These are phyloP conservation scores for Frankliniella intonsa DNA, from an alignment of 2,888 invertebrate species.

Conservation along the genomic window DNA sequence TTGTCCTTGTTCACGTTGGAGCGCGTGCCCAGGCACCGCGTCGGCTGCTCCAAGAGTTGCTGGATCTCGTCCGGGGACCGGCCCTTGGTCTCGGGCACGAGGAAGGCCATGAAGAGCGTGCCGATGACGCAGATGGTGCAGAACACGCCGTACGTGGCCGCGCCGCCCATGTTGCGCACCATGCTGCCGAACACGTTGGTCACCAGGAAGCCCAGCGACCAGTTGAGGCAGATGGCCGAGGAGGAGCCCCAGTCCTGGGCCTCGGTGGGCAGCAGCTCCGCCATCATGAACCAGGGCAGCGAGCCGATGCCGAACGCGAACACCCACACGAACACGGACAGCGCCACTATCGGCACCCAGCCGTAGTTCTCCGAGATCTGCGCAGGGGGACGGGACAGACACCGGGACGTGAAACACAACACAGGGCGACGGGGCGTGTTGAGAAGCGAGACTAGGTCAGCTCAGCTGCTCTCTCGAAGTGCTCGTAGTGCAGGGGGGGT, in stretches of 20 bases:
- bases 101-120: constrained; percentile 35
- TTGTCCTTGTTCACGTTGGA: background rate
- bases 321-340: constrained; percentile 44
- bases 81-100: constrained; percentile 39
- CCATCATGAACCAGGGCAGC: constrained; percentile 41
- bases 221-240: constrained; percentile 45
- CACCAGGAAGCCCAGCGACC: constrained; percentile 44
- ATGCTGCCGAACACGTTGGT: constrained; percentile 38
- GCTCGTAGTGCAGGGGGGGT: too few relatives aligned
- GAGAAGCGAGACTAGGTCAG: too few relatives aligned
- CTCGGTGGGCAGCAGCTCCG: constrained; percentile 47
- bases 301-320: constrained; percentile 42
- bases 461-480: too few relatives aligned
- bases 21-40: background rate
- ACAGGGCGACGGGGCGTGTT: background rate
- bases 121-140: constrained; percentile 35
- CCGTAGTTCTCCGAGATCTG: constrained; percentile 33
- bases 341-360: constrained; percentile 45
- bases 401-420: background rate
- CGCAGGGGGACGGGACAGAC: background rate
- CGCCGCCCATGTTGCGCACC: constrained; percentile 30
- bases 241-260: constrained; percentile 46
- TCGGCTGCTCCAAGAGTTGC: background rate
- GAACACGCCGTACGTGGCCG: constrained; percentile 36
- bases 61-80: constrained; percentile 37